phyloP scores from a whole-genome alignment of 2,888 invertebrate genomes.

The Aleiodes testaceus region DNA sequence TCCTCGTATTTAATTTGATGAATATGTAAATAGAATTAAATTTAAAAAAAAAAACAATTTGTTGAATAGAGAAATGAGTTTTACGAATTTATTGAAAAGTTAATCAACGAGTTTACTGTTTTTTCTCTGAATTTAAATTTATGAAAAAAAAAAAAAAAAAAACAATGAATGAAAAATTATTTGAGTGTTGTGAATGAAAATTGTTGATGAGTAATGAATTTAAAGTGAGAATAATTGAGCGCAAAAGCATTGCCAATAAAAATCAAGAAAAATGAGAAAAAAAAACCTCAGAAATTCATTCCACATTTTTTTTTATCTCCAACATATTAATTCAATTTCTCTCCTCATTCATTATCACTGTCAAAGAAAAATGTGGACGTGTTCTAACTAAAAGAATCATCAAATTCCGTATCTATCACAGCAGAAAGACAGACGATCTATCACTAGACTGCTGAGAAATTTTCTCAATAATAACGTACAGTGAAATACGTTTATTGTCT shows the following conservation, averaged over 20 bases:
- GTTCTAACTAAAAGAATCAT: too few species aligned
- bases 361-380: too few species aligned
- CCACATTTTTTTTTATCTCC: too few species aligned
- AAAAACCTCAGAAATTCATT: background rate
- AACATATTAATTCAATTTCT: too few species aligned
- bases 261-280: slow-evolving; percentile 14
- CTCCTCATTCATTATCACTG: too few species aligned
- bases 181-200: slow-evolving; percentile 34
- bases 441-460: too few species aligned
- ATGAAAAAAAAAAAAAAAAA: slow-evolving; percentile 23
- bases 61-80: slow-evolving; percentile 46
- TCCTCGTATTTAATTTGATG: slow-evolving; percentile 8
- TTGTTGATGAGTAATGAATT: slow-evolving; percentile 27
- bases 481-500: too few species aligned
- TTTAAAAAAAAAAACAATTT: slow-evolving; percentile 40
- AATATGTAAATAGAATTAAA: slow-evolving; percentile 49
- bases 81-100: slow-evolving; percentile 39
- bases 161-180: slow-evolving; percentile 8
- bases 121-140: slow-evolving; percentile 32
- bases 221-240: slow-evolving; percentile 24
- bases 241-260: slow-evolving; percentile 29
- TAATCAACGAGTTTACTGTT: slow-evolving; percentile 31
- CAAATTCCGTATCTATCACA: too few species aligned
- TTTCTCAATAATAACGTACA: too few species aligned
- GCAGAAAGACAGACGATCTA: too few species aligned